phyloP scores from a whole-genome alignment of 1,140 invertebrate species.

The Streblospio benedicti region DNA sequence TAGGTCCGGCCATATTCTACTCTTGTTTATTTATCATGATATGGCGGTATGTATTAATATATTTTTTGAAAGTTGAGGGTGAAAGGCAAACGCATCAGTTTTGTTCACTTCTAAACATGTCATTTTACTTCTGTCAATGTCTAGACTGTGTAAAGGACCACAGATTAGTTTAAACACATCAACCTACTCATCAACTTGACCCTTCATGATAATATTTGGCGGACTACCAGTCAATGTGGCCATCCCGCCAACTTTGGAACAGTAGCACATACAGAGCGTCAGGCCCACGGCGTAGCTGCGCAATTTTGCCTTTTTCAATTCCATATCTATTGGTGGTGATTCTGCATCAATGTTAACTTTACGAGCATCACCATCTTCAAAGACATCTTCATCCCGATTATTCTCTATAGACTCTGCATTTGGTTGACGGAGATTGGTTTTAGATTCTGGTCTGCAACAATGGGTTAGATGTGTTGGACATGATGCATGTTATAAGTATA shows the following conservation, averaged over 20 bases:
- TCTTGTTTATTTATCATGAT: no score
- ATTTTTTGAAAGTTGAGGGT: no score
- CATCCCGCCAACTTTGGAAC: slow-evolving; percentile 68
- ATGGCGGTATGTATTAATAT: no score
- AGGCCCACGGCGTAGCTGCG: slow-evolving; percentile 23
- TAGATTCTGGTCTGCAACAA: background rate
- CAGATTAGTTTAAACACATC: background rate
- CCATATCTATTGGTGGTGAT: background rate
- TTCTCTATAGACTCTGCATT: background rate
- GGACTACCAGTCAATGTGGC: slow-evolving; percentile 77
- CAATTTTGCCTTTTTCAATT: slow-evolving; percentile 1
- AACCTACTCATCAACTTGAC: slow-evolving; percentile 22
- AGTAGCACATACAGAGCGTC: slow-evolving; percentile 65
- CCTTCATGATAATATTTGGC: slow-evolving; percentile 64
- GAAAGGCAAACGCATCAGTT: no score
- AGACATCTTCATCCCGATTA: background rate
- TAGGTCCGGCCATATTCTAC: no score
- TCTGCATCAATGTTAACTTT: background rate
- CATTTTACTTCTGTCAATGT: no score
- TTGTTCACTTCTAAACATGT: background rate
- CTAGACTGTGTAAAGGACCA: background rate
- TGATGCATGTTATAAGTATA: background rate
- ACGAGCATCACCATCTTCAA: background rate
- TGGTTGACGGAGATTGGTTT: background rate
- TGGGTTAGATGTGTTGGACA: background rate